Conservation (phyloP, 2,888 invertebrate species). For the Volucella inflata region DNA sequence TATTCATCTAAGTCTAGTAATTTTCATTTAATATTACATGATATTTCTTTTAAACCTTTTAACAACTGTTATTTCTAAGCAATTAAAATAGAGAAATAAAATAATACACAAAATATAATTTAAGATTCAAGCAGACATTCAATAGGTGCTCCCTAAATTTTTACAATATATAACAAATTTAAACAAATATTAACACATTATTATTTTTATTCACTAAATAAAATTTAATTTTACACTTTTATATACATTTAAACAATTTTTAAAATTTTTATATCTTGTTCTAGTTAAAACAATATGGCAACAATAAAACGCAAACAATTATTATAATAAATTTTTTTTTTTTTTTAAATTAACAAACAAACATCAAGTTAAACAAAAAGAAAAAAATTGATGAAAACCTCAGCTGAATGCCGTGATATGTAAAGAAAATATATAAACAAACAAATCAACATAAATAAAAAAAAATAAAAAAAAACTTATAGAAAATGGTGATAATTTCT, state of each 20-base stretch:
- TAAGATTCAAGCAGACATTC: constrained; percentile 54
- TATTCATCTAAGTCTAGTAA: constrained; percentile 20
- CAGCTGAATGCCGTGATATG: constrained; percentile 83
- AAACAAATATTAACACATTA: constrained; percentile 21
- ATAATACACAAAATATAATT: constrained; percentile 10
- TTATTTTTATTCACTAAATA: constrained; percentile 36
- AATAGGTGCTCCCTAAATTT: constrained; percentile 58
- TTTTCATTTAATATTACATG: constrained; percentile 1
- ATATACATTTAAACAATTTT: constrained; percentile 55
- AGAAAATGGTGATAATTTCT: constrained; percentile 69
- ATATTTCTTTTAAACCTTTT: constrained; percentile 2
- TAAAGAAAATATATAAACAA: constrained; percentile 75
- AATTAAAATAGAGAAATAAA: background rate
- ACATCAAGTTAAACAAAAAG: constrained; percentile 61
- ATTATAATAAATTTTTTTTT: constrained; percentile 12
- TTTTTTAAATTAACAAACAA: constrained; percentile 55
- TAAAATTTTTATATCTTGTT: constrained; percentile 46
- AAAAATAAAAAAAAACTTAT: constrained; percentile 27
- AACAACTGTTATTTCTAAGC: background rate
- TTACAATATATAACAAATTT: constrained; percentile 21
- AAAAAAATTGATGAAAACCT: constrained; percentile 78
- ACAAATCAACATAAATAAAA: constrained; percentile 22
- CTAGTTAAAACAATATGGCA: constrained; percentile 51
- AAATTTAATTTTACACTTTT: constrained; percentile 49
- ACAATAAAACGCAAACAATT: constrained; percentile 39